Conservation (phyloP, 1,140 invertebrate species). For the Neodiprion fabricii region DNA sequence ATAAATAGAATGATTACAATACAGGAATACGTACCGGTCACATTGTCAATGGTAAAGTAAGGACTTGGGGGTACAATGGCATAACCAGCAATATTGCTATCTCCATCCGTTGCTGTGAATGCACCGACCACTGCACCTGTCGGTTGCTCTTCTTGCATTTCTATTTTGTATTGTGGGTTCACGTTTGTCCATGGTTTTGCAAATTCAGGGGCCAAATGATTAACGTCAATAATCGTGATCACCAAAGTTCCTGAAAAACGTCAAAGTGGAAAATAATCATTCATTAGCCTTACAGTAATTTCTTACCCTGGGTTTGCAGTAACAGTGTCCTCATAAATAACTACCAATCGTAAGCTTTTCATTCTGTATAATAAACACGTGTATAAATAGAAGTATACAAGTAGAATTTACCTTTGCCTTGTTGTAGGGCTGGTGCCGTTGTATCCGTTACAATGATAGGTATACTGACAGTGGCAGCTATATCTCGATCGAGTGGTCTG, state of each 20-base stretch:
- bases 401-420: constrained; percentile 70
- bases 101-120: constrained; percentile 81
- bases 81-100: constrained; percentile 83
- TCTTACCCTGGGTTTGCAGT: no score
- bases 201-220: constrained; percentile 72
- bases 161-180: constrained; percentile 71
- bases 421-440: constrained; percentile 78
- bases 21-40: constrained; percentile 63
- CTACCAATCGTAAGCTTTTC: no score
- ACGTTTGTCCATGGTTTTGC: constrained; percentile 75
- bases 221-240: constrained; percentile 85
- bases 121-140: constrained; percentile 80
- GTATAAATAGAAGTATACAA: background rate
- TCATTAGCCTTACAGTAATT: background rate
- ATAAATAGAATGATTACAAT: background rate
- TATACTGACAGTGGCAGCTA: constrained; percentile 77
- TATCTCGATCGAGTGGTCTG: constrained; percentile 69
- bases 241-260: constrained; percentile 73
- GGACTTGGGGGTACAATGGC: constrained; percentile 73
- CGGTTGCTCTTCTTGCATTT: constrained; percentile 85
- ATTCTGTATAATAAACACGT: no score
- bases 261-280: background rate
- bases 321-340: no score
- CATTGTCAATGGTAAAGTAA: constrained; percentile 80
- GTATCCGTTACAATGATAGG: constrained; percentile 82